A percentile compares a stretch with the other conserved stretches of the same genome.
These are phyloP conservation scores for Petrocephalus microphthalmus DNA, from an alignment of 2,113 vertebrate genomes.

Conservation along the genomic window DNA sequence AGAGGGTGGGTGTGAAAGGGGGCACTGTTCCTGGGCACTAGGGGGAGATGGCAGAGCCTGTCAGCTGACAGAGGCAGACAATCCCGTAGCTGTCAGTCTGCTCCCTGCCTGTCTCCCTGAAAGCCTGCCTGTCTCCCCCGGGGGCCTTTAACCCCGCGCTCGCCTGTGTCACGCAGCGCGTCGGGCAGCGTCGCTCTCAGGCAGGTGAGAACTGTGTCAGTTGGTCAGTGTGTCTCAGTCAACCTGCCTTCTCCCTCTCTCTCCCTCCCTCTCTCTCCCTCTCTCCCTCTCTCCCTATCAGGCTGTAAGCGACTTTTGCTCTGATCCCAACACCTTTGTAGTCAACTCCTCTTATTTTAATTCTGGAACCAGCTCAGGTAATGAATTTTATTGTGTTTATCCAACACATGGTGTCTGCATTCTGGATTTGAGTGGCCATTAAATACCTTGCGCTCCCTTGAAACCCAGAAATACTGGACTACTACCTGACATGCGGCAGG, in stretches of 20 bases:
- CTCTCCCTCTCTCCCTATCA: slow-evolving; percentile 35
- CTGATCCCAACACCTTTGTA: slow-evolving; percentile 71
- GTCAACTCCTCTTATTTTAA: slow-evolving; percentile 80
- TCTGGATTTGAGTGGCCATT: neutral
- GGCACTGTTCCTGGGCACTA: slow-evolving; percentile 53
- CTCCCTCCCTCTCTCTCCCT: slow-evolving; percentile 7
- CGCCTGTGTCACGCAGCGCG: slow-evolving; percentile 27
- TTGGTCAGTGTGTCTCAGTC: slow-evolving; percentile 40
- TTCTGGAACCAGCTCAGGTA: slow-evolving; percentile 74
- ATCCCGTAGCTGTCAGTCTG: slow-evolving; percentile 48
- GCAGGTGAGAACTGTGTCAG: slow-evolving; percentile 51
- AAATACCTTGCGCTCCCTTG: slow-evolving; percentile 29
- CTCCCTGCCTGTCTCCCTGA: slow-evolving; percentile 14
- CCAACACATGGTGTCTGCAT: neutral
- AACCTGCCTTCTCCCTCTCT: slow-evolving; percentile 28
- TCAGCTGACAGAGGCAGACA: slow-evolving; percentile 58
- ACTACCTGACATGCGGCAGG: slow-evolving; percentile 81
- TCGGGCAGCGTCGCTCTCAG: slow-evolving; percentile 28
- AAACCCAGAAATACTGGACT: slow-evolving; percentile 75
- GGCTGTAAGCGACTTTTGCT: slow-evolving; percentile 87
- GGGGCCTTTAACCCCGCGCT: slow-evolving; percentile 28
- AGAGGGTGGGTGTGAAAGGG: slow-evolving; percentile 10
- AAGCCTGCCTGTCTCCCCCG: neutral
- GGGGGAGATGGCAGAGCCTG: slow-evolving; percentile 57
- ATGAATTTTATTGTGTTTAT: neutral